A percentile compares a stretch with the other conserved stretches of the same genome.
Evolutionary conservation across 2,113 vertebrate genomes (phyloP).

Genomic region (Microcebus tavaratra): DNA sequence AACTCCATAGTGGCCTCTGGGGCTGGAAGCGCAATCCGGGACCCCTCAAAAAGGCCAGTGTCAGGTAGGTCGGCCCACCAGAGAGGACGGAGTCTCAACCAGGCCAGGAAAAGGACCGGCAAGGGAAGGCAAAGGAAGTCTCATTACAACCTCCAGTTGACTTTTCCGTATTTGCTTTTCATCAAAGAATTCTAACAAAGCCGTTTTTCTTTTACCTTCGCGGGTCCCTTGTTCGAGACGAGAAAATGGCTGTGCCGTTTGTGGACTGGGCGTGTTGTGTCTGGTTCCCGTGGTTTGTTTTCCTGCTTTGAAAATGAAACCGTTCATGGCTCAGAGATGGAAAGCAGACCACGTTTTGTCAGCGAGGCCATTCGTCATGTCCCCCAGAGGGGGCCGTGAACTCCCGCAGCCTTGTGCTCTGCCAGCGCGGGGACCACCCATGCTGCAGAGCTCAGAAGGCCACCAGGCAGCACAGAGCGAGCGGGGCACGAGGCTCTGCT

Average conservation of each 20-base stretch:
- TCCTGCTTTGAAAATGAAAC: constrained; percentile 80
- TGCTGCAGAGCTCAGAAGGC: background rate
- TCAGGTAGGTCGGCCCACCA: background rate
- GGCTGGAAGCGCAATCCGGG: background rate
- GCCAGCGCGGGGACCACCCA: constrained; percentile 75
- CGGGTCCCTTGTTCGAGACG: constrained; percentile 54
- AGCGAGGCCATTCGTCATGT: constrained; percentile 77
- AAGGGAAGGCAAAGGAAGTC: background rate
- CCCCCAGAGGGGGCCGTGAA: constrained; percentile 75
- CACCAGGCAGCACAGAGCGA: constrained; percentile 25
- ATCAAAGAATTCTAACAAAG: constrained; percentile 56
- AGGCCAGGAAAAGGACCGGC: background rate
- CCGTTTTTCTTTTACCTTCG: constrained; percentile 69
- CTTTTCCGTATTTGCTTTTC: constrained; percentile 45
- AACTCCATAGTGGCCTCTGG: background rate
- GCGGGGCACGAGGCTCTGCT: background rate
- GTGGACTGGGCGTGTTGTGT: constrained; percentile 69
- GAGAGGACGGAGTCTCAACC: background rate
- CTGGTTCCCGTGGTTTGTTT: constrained; percentile 78
- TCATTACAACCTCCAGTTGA: background rate
- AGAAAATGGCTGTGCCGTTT: constrained; percentile 67
- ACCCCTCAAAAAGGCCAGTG: background rate
- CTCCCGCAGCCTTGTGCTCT: constrained; percentile 60
- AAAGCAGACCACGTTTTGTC: constrained; percentile 79
- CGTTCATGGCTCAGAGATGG: constrained; percentile 70